Percentiles rank a stretch among this genome's conserved stretches.
Conservation (phyloP, 1,140 invertebrate genomes). For the Laupala kohalensis region DNA sequence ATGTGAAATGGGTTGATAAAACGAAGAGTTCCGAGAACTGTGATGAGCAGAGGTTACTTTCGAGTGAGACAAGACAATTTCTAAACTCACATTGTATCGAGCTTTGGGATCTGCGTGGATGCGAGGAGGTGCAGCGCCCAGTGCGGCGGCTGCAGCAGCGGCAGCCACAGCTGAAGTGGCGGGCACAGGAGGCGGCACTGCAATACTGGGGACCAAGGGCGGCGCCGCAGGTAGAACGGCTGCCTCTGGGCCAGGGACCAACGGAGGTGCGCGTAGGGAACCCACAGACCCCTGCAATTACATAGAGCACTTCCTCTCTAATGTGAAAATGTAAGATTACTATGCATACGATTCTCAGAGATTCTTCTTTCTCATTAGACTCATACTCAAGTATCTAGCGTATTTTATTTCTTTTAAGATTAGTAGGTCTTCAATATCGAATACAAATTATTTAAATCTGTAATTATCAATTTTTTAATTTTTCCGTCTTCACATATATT, state of each 20-base stretch:
- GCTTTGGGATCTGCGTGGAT: conserved; percentile 54
- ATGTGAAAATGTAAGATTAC: no score
- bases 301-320: no score
- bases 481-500: no score
- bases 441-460: no score
- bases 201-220: conserved; percentile 59
- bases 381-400: no score
- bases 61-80: not conserved
- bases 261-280: conserved; percentile 40
- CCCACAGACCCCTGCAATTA: conserved; percentile 32
- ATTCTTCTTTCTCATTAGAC: no score
- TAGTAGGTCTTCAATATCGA: no score
- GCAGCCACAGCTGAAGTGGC: conserved; percentile 64
- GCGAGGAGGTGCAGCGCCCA: conserved; percentile 62
- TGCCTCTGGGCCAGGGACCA: not conserved
- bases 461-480: no score
- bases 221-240: conserved; percentile 47
- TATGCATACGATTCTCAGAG: no score
- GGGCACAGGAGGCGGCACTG: conserved; percentile 68
- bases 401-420: no score
- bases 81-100: conserved; percentile 59
- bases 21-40: not conserved
- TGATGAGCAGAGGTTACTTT: not conserved
- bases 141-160: conserved; percentile 63
- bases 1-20: no score